phyloP scores from a whole-genome alignment of 2,888 invertebrate genomes.

The Agrotis segetum region DNA sequence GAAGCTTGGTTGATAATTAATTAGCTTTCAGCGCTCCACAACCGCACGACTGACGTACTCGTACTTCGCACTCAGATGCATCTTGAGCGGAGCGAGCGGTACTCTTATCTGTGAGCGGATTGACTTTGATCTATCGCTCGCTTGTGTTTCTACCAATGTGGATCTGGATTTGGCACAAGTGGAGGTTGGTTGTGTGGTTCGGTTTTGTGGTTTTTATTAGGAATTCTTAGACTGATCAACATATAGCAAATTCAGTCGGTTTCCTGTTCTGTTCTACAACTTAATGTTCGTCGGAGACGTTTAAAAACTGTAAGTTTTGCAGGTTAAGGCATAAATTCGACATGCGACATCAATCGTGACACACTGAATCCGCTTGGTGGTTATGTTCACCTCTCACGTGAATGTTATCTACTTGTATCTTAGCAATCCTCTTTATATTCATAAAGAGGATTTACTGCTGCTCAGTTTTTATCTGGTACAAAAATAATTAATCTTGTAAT shows the following conservation, averaged over 20 bases:
- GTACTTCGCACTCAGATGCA: conserved; percentile 52
- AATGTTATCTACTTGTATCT: too few species aligned
- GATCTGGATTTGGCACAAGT: conserved; percentile 41
- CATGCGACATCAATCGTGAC: too few species aligned
- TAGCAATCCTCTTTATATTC: too few species aligned
- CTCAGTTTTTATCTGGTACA: too few species aligned
- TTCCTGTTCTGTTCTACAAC: not conserved
- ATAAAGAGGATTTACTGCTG: too few species aligned
- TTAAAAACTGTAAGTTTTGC: too few species aligned
- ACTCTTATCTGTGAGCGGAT: conserved; percentile 56
- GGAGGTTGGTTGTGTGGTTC: not conserved
- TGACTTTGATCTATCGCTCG: conserved; percentile 63
- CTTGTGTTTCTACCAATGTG: conserved; percentile 49
- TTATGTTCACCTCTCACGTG: too few species aligned
- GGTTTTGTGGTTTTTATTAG: conserved; percentile 4
- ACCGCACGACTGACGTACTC: conserved; percentile 45
- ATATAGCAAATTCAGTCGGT: not conserved
- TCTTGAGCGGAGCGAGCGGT: conserved; percentile 33
- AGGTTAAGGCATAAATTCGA: too few species aligned
- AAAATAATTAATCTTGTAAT: not conserved
- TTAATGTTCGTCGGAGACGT: too few species aligned
- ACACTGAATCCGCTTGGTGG: too few species aligned
- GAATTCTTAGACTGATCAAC: not conserved
- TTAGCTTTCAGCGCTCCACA: conserved; percentile 51
- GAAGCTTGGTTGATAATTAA: conserved; percentile 57